phyloP scores from a whole-genome alignment of 2,113 vertebrate genomes.

The Maccullochella peelii region DNA sequence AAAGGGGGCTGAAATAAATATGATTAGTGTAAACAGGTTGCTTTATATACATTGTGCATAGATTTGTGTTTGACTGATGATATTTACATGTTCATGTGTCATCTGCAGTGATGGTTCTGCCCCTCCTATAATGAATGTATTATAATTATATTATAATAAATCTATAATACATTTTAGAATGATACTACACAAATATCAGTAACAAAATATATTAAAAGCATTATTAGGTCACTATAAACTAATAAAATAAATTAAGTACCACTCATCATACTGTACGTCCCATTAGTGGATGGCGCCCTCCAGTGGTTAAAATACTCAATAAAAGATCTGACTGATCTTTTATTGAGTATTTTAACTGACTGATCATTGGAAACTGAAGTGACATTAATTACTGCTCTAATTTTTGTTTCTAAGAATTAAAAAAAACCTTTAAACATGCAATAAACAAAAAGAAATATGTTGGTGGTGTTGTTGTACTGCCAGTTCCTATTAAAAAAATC shows the following conservation, averaged over 20 bases:
- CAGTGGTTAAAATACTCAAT: slow-evolving; percentile 20
- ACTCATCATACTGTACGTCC: not conserved
- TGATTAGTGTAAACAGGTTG: too few species aligned
- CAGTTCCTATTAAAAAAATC: too few species aligned
- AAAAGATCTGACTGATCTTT: not conserved
- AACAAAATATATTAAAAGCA: not conserved
- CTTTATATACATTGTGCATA: too few species aligned
- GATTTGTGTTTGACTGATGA: too few species aligned
- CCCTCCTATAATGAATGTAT: not conserved
- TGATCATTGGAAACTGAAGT: not conserved
- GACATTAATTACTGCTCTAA: not conserved
- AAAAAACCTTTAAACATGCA: not conserved
- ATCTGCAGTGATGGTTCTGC: too few species aligned
- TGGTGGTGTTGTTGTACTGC: not conserved
- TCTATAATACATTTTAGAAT: not conserved
- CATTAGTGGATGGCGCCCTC: slow-evolving; percentile 41
- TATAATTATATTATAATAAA: not conserved
- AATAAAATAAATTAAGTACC: not conserved
- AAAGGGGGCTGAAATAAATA: too few species aligned
- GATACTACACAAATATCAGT: not conserved
- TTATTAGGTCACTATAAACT: not conserved
- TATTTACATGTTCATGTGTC: too few species aligned
- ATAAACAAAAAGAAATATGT: not conserved
- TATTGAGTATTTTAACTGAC: too few species aligned
- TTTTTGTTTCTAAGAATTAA: not conserved